These are phyloP conservation scores for Melanchra persicariae DNA, from an alignment of 2,888 invertebrate genomes.

Conservation along the genomic window DNA sequence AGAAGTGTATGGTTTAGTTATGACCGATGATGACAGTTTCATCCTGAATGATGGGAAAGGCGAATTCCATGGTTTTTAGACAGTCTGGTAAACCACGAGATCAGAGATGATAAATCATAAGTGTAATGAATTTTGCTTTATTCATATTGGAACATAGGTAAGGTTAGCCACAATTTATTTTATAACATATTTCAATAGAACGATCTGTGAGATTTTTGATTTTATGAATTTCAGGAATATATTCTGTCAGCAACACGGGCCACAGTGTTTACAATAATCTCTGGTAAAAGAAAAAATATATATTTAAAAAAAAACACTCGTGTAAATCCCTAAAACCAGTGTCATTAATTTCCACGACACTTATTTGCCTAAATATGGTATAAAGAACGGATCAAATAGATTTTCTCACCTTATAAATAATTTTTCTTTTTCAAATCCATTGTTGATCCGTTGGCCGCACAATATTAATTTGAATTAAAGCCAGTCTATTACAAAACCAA, in stretches of 20 bases:
- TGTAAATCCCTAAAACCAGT: too few relatives aligned
- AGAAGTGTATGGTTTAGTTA: slow-evolving; percentile 19
- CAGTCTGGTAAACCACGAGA: not conserved
- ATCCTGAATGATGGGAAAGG: slow-evolving; percentile 8
- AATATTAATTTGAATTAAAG: not conserved
- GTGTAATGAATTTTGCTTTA: not conserved
- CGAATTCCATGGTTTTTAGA: not conserved
- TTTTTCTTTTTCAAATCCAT: not conserved
- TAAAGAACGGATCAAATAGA: not conserved
- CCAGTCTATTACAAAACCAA: not conserved
- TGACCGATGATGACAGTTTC: slow-evolving; percentile 39
- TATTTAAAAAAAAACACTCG: too few relatives aligned
- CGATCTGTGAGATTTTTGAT: too few relatives aligned
- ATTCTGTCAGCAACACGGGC: too few relatives aligned
- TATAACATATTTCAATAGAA: too few relatives aligned
- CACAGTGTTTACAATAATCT: too few relatives aligned
- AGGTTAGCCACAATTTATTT: too few relatives aligned
- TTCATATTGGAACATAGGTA: too few relatives aligned
- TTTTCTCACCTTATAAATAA: not conserved
- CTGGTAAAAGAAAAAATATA: too few relatives aligned
- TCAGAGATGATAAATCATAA: not conserved
- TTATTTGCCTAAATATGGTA: too few relatives aligned
- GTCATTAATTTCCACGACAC: too few relatives aligned
- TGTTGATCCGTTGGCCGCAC: not conserved
- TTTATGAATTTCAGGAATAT: too few relatives aligned